Conservation (phyloP, 2,888 invertebrate species). For the Epiblema foenella region DNA sequence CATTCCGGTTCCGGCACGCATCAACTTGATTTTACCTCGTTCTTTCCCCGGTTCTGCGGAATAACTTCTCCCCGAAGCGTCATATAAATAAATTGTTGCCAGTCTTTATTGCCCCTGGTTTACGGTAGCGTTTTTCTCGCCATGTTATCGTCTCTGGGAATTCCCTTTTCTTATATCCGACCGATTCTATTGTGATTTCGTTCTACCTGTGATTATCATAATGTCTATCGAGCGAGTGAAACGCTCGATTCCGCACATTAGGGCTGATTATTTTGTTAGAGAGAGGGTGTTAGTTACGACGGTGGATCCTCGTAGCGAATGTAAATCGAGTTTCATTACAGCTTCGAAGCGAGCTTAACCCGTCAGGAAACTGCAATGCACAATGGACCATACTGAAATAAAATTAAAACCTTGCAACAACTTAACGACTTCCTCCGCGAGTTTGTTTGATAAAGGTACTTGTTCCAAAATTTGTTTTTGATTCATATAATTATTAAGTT, state of each 20-base stretch:
- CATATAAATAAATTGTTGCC: constrained; percentile 85
- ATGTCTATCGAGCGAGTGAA: constrained; percentile 60
- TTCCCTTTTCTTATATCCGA: constrained; percentile 70
- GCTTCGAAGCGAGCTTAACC: constrained; percentile 21
- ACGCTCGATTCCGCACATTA: constrained; percentile 58
- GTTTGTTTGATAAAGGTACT: not conserved
- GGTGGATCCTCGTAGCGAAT: constrained; percentile 17
- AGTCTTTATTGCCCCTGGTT: constrained; percentile 81
- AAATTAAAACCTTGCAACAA: constrained; percentile 16
- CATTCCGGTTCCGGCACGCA: constrained; percentile 69
- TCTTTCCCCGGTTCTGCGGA: constrained; percentile 69
- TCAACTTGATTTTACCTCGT: constrained; percentile 81
- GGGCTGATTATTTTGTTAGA: constrained; percentile 51
- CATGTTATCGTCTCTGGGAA: constrained; percentile 75
- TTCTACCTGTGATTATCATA: constrained; percentile 75
- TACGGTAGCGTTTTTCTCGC: constrained; percentile 76
- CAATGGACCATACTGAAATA: constrained; percentile 25
- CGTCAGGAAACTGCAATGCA: constrained; percentile 9
- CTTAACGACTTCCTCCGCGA: constrained; percentile 5
- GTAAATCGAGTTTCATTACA: constrained; percentile 37
- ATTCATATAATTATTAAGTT: not conserved
- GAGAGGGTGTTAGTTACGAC: constrained; percentile 38
- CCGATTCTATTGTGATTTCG: constrained; percentile 74
- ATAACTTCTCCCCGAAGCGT: constrained; percentile 82
- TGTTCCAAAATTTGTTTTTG: not conserved